Percentiles rank a stretch among this genome's conserved stretches.
phyloP scores from a whole-genome alignment of 2,797 vertebrate species.

The Sebastes vulpes region DNA sequence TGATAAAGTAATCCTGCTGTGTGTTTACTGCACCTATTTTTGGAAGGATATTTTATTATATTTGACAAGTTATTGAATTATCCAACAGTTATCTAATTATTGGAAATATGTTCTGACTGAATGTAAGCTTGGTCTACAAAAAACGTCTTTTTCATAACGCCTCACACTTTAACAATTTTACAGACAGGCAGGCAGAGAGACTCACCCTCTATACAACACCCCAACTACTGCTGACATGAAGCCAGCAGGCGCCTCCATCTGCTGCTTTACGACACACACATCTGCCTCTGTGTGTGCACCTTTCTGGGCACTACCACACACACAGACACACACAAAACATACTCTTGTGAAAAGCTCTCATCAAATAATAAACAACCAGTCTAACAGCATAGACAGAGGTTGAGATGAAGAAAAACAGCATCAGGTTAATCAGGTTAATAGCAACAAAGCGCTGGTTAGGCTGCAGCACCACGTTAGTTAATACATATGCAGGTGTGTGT shows the following conservation, averaged over 20 bases:
- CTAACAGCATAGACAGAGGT: conserved; percentile 7
- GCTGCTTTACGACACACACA: conserved; percentile 55
- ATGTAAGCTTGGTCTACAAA: background rate
- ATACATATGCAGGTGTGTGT: background rate
- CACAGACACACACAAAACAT: conserved; percentile 15
- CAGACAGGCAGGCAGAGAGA: conserved; percentile 49
- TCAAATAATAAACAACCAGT: background rate
- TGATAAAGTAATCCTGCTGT: background rate
- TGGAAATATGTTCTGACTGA: background rate
- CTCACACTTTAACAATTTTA: background rate
- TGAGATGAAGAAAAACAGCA: conserved; percentile 13
- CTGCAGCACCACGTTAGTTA: conserved; percentile 34
- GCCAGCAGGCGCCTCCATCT: conserved; percentile 57
- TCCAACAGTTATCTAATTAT: background rate
- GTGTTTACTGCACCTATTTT: background rate
- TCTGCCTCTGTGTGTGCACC: conserved; percentile 43
- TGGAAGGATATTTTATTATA: background rate
- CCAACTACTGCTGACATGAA: conserved; percentile 72
- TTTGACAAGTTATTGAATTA: background rate
- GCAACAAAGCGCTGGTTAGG: conserved; percentile 26
- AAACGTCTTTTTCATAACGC: background rate
- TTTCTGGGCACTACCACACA: conserved; percentile 38
- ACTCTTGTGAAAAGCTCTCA: background rate
- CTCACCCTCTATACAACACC: conserved; percentile 75
- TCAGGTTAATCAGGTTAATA: conserved; percentile 32